These are phyloP conservation scores for Phrixothrix hirtus DNA, from an alignment of 2,888 invertebrate genomes.

Conservation along the genomic window DNA sequence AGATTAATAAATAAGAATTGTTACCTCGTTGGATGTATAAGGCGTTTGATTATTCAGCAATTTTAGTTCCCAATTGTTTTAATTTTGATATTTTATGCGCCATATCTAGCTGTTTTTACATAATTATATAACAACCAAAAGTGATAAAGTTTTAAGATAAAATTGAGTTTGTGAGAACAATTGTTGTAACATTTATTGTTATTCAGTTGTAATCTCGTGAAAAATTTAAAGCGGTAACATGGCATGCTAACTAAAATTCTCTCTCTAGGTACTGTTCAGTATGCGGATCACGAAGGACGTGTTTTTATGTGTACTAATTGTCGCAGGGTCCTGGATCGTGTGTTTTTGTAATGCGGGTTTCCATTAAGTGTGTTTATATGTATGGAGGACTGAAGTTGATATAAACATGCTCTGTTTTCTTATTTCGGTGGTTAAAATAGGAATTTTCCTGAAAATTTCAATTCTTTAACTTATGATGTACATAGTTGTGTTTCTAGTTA, in stretches of 20 bases:
- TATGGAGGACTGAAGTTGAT: slow-evolving; percentile 9
- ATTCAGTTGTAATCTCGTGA: background rate
- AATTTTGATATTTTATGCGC: too few relatives aligned
- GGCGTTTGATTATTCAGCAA: too few relatives aligned
- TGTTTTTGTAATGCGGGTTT: slow-evolving; percentile 23
- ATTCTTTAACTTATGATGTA: background rate
- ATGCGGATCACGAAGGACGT: slow-evolving; percentile 22
- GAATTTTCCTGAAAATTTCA: background rate
- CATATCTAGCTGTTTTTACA: too few relatives aligned
- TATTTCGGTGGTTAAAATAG: slow-evolving; percentile 3
- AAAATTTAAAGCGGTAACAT: slow-evolving; percentile 22
- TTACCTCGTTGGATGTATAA: too few relatives aligned
- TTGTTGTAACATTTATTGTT: slow-evolving; percentile 9
- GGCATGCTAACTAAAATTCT: slow-evolving; percentile 18
- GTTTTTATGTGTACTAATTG: slow-evolving; percentile 29
- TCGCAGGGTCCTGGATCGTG: slow-evolving; percentile 20
- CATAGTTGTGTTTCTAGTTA: background rate
- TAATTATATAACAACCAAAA: too few relatives aligned
- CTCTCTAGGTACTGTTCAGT: slow-evolving; percentile 7
- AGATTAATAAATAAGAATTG: too few relatives aligned
- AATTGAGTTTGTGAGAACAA: slow-evolving; percentile 10
- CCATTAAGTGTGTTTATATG: slow-evolving; percentile 19
- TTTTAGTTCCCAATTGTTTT: too few relatives aligned
- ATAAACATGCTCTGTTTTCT: slow-evolving; percentile 9
- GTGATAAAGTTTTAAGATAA: too few relatives aligned